phyloP scores from a whole-genome alignment of 2,888 invertebrate species.

The Stomorhina lunata region DNA sequence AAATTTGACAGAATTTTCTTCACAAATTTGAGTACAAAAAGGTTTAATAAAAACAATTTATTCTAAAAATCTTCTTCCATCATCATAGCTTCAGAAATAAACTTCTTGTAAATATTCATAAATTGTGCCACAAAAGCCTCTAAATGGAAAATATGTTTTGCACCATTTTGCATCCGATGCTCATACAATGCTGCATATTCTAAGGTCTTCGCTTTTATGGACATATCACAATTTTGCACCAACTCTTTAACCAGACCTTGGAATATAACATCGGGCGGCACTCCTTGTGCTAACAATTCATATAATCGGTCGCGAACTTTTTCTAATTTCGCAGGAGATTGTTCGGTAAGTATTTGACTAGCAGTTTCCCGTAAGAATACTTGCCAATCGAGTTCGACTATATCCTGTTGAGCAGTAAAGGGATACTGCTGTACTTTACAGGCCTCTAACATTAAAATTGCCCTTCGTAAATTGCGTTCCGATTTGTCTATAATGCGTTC shows the following conservation, averaged over 20 bases:
- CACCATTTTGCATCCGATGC: constrained; percentile 94
- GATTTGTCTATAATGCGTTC: constrained; percentile 88
- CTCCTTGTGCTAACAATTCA: constrained; percentile 95
- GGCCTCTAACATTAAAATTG: constrained; percentile 95
- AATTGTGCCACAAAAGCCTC: constrained; percentile 98
- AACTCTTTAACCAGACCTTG: constrained; percentile 91
- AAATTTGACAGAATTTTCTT: too few species aligned
- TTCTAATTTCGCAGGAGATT: constrained; percentile 90
- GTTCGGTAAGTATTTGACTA: constrained; percentile 90
- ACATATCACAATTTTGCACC: constrained; percentile 93
- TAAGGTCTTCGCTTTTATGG: constrained; percentile 91
- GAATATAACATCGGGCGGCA: constrained; percentile 96
- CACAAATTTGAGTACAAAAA: not conserved
- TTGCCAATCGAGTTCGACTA: constrained; percentile 96
- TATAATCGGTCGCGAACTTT: constrained; percentile 94
- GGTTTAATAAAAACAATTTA: not conserved
- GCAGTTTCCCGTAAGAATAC: constrained; percentile 92
- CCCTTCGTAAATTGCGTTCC: constrained; percentile 93
- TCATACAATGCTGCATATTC: constrained; percentile 94
- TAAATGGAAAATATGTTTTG: constrained; percentile 96
- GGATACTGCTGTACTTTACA: constrained; percentile 96
- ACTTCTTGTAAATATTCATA: constrained; percentile 96
- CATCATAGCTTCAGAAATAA: constrained; percentile 80
- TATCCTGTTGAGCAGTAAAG: constrained; percentile 88
- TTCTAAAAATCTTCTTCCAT: constrained; percentile 72